Conservation (phyloP, 2,113 vertebrate species). For the Bubo scandiacus region DNA sequence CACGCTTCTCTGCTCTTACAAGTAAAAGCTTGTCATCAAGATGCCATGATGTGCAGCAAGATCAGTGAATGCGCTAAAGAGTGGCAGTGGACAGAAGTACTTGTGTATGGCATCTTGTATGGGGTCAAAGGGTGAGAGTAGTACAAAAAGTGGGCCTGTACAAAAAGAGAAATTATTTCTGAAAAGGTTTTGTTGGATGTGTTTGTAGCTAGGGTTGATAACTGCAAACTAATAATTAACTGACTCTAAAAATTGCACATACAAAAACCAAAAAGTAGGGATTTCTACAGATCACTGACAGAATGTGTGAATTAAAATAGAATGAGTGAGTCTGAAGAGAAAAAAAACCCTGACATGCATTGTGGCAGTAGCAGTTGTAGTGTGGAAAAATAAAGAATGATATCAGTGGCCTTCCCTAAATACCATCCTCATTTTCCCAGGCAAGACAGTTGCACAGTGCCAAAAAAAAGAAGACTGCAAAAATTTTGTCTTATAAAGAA, state of each 20-base stretch:
- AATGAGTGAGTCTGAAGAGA: neutral
- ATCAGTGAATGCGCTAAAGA: neutral
- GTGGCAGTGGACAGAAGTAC: neutral
- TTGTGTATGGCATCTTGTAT: neutral
- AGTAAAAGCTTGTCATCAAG: neutral
- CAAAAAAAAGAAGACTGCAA: neutral
- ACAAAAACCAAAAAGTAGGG: accelerated
- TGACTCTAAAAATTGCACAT: neutral
- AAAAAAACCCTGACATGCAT: neutral
- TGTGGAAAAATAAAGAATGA: neutral
- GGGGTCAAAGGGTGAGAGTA: neutral
- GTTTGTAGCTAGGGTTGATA: neutral
- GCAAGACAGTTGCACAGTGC: neutral
- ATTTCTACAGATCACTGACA: neutral
- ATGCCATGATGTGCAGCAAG: neutral
- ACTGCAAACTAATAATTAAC: neutral
- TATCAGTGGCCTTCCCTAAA: neutral
- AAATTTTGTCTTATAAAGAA: neutral
- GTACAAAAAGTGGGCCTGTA: neutral
- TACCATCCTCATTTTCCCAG: neutral
- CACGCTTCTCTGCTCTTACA: neutral
- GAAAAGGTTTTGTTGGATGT: neutral
- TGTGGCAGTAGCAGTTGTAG: neutral
- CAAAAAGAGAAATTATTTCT: neutral
- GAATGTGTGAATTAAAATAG: neutral